Conservation (phyloP, 2,888 invertebrate species). For the Atethmia centrago region DNA sequence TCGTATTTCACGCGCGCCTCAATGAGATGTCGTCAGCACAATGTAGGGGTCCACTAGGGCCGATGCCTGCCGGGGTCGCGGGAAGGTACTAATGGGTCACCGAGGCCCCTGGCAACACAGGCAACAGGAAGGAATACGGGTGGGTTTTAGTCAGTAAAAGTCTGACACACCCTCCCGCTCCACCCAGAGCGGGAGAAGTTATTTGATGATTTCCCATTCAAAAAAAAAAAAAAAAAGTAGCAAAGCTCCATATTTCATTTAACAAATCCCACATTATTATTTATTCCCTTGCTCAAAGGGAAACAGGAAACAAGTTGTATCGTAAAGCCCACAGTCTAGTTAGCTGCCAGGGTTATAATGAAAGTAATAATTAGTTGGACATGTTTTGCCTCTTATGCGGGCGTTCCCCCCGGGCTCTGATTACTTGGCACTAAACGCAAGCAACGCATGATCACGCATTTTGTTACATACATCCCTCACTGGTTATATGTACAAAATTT, state of each 20-base stretch:
- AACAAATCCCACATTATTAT: conserved; percentile 6
- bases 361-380: conserved; percentile 60
- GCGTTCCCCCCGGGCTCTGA: conserved; percentile 49
- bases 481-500: conserved; percentile 43
- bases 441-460: conserved; percentile 52
- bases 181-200: no score
- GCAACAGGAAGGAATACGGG: no score
- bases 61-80: no score
- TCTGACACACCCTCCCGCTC: no score
- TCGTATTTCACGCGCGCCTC: no score
- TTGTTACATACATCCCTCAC: conserved; percentile 45
- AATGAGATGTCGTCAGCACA: no score
- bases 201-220: no score
- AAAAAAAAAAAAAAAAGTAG: no score
- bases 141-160: no score
- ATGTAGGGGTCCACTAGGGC: no score
- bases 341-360: conserved; percentile 44
- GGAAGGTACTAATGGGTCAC: no score
- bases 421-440: conserved; percentile 37
- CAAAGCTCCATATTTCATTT: neutral
- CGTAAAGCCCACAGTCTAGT: conserved; percentile 35
- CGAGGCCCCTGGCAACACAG: no score
- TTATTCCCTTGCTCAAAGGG: conserved; percentile 13
- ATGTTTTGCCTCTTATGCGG: conserved; percentile 56
- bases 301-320: conserved; percentile 35